Conservation (phyloP, 1,140 invertebrate species). For the Apis laboriosa region DNA sequence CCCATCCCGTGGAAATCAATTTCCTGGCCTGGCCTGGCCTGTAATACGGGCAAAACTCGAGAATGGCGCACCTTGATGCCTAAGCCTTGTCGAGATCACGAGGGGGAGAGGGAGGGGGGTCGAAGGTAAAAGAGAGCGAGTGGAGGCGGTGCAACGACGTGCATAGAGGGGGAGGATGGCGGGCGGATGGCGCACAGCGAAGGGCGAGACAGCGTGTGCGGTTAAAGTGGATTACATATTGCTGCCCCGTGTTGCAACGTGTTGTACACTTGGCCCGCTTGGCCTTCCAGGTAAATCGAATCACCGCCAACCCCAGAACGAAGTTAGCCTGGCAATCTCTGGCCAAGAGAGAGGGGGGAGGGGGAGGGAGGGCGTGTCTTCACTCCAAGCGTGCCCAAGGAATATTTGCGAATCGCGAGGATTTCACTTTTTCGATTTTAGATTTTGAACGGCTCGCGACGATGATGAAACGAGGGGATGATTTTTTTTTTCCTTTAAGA, state of each 20-base stretch:
- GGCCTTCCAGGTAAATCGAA: slow-evolving; percentile 70
- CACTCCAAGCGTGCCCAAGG: no score
- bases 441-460: no score
- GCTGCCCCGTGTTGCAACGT: slow-evolving; percentile 65
- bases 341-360: neutral
- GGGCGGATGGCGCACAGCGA: neutral
- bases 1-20: slow-evolving; percentile 29
- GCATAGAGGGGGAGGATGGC: neutral
- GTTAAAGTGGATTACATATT: slow-evolving; percentile 74
- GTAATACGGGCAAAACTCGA: slow-evolving; percentile 20
- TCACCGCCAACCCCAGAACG: slow-evolving; percentile 65
- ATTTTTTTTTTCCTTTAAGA: no score
- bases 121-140: neutral
- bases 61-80: slow-evolving; percentile 3
- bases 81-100: slow-evolving; percentile 11
- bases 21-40: neutral
- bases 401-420: no score
- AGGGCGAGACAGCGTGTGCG: slow-evolving; percentile 31
- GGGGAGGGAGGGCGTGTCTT: no score
- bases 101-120: neutral
- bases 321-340: slow-evolving; percentile 62
- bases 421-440: no score
- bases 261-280: slow-evolving; percentile 63
- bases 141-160: neutral
- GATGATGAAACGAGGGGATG: no score